Percentiles rank a stretch among this genome's conserved stretches.
These are phyloP conservation scores for Cladorhizidae sp. DNA, from an alignment of 37 sponge, comb jelly and placozoan genomes.

Conservation along the genomic window DNA sequence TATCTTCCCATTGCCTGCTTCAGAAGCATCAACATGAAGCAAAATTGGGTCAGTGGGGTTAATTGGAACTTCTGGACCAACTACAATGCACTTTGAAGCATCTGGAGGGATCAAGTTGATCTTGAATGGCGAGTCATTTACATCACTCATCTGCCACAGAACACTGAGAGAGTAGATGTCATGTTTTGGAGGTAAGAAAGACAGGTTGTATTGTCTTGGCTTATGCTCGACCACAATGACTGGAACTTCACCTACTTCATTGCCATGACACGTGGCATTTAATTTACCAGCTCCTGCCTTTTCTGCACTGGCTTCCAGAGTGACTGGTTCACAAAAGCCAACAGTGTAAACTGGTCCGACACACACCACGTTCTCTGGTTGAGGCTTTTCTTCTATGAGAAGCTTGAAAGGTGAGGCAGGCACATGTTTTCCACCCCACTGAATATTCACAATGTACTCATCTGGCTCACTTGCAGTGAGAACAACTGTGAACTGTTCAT, in stretches of 20 bases:
- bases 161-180: conserved; percentile 64
- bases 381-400: conserved; percentile 43
- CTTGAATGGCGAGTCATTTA: conserved; percentile 55
- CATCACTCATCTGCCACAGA: conserved; percentile 50
- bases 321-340: conserved; percentile 35
- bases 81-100: conserved; percentile 48
- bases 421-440: conserved; percentile 65
- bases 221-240: conserved; percentile 11
- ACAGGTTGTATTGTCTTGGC: conserved; percentile 17
- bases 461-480: conserved; percentile 42
- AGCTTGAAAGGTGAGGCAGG: conserved; percentile 70
- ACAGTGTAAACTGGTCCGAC: conserved; percentile 38
- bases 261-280: conserved; percentile 44
- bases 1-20: conserved; percentile 67
- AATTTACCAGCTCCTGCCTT: conserved; percentile 74
- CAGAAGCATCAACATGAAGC: conserved; percentile 43
- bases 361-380: conserved; percentile 33
- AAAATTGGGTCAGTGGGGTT: conserved; percentile 17
- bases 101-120: conserved; percentile 54
- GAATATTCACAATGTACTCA: conserved; percentile 43
- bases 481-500: conserved; percentile 36
- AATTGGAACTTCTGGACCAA: conserved; percentile 39
- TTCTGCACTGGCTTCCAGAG: conserved; percentile 28
- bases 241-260: conserved; percentile 46
- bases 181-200: conserved; percentile 43